Conservation (phyloP, 2,113 vertebrate species). For the Oreamnos americanus region DNA sequence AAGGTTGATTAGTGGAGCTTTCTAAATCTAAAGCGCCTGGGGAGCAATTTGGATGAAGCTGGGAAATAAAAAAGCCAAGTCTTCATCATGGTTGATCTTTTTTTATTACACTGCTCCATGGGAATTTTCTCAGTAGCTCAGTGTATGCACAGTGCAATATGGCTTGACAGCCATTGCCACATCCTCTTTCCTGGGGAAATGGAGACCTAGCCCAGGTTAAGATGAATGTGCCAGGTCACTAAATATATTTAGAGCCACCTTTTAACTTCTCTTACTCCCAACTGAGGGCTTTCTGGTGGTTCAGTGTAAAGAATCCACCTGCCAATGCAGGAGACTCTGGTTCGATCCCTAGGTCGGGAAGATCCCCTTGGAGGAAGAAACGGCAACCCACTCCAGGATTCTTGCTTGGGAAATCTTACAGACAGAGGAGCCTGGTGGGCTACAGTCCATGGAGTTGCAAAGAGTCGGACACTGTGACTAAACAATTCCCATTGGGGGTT, state of each 20-base stretch:
- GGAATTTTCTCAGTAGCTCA: conserved; percentile 57
- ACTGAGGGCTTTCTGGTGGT: not conserved
- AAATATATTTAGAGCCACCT: not conserved
- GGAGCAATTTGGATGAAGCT: conserved; percentile 50
- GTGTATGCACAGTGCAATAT: not conserved
- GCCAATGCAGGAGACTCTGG: not conserved
- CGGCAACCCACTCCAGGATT: not conserved
- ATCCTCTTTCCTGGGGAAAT: conserved; percentile 54
- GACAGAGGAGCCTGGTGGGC: not conserved
- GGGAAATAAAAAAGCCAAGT: conserved; percentile 62
- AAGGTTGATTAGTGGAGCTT: conserved; percentile 58
- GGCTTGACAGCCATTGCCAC: not conserved
- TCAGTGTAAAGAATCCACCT: not conserved
- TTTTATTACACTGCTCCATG: not conserved
- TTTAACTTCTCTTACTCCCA: conserved; percentile 57
- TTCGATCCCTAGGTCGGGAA: not conserved
- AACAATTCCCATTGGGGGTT: conserved; percentile 47
- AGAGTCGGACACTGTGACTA: not conserved
- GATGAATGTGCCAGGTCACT: conserved; percentile 58
- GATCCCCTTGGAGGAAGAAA: not conserved
- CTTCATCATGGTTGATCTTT: conserved; percentile 66
- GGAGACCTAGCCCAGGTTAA: conserved; percentile 28
- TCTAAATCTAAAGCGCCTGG: conserved; percentile 47
- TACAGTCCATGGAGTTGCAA: not conserved
- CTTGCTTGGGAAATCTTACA: not conserved